These are phyloP conservation scores for Portunus trituberculatus DNA, from an alignment of 1,140 invertebrate genomes.

Conservation along the genomic window DNA sequence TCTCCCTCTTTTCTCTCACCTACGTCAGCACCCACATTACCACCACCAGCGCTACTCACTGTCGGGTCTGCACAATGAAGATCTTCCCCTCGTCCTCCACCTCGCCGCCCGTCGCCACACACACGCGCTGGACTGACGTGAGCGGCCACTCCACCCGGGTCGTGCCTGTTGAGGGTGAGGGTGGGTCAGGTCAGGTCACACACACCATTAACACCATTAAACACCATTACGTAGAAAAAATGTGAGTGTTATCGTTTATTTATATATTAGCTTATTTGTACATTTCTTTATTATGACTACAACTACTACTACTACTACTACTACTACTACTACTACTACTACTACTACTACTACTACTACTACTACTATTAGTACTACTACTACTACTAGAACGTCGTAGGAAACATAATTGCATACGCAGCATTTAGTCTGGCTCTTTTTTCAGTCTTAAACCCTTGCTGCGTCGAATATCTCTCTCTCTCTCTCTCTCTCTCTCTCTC, in stretches of 20 bases:
- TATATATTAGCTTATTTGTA: too few species aligned
- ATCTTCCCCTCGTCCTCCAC: slow-evolving; percentile 77
- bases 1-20: not conserved
- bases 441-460: not conserved
- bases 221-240: too few species aligned
- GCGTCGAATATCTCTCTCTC: slow-evolving; percentile 7
- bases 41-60: slow-evolving; percentile 54
- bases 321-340: slow-evolving; percentile 33
- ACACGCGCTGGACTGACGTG: slow-evolving; percentile 75
- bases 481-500: slow-evolving; percentile 26
- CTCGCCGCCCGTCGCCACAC: slow-evolving; percentile 74
- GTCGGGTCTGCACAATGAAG: slow-evolving; percentile 76
- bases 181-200: not conserved
- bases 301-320: not conserved
- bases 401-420: not conserved
- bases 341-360: slow-evolving; percentile 45
- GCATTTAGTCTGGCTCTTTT: not conserved
- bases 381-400: not conserved
- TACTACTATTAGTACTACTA: slow-evolving; percentile 38
- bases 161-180: slow-evolving; percentile 63
- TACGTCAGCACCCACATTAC: not conserved
- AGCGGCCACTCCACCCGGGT: slow-evolving; percentile 77
- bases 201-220: too few species aligned
- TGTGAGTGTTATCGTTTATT: too few species aligned
- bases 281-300: not conserved